phyloP scores from a whole-genome alignment of 2,888 invertebrate species.

The Pseudanteris insignis region DNA sequence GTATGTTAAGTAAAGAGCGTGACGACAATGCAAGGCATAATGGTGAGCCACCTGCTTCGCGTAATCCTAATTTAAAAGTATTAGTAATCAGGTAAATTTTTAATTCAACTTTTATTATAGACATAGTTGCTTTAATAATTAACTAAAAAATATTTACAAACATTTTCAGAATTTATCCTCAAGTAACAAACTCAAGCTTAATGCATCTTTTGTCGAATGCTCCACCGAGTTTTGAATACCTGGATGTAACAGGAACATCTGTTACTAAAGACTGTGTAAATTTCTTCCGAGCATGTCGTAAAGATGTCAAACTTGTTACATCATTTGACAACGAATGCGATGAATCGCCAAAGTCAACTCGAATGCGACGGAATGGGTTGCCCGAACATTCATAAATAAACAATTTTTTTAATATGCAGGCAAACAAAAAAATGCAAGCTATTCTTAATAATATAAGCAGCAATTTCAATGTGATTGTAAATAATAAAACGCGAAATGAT shows the following conservation, averaged over 20 bases:
- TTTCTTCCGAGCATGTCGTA: conserved; percentile 71
- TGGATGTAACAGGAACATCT: conserved; percentile 76
- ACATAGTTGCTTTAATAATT: too few species aligned
- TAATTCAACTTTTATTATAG: too few species aligned
- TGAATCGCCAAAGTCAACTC: conserved; percentile 5
- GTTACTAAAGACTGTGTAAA: conserved; percentile 73
- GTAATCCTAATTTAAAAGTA: conserved; percentile 60
- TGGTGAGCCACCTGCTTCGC: conserved; percentile 51
- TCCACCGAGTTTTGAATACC: conserved; percentile 67
- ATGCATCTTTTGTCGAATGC: conserved; percentile 72
- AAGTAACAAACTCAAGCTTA: conserved; percentile 73
- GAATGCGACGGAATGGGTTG: too few species aligned
- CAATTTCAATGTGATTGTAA: too few species aligned
- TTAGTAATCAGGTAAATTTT: conserved; percentile 63
- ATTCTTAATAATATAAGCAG: too few species aligned
- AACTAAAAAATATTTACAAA: too few species aligned
- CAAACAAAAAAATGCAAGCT: too few species aligned
- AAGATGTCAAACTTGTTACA: conserved; percentile 66
- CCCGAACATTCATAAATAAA: too few species aligned
- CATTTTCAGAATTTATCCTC: conserved; percentile 73
- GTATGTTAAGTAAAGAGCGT: conserved; percentile 55
- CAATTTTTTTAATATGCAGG: too few species aligned
- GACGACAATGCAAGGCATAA: conserved; percentile 52
- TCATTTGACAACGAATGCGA: conserved; percentile 52
- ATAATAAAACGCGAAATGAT: too few species aligned